Evolutionary conservation across 2,113 vertebrate genomes (phyloP).

Genomic region (Indri indri): DNA sequence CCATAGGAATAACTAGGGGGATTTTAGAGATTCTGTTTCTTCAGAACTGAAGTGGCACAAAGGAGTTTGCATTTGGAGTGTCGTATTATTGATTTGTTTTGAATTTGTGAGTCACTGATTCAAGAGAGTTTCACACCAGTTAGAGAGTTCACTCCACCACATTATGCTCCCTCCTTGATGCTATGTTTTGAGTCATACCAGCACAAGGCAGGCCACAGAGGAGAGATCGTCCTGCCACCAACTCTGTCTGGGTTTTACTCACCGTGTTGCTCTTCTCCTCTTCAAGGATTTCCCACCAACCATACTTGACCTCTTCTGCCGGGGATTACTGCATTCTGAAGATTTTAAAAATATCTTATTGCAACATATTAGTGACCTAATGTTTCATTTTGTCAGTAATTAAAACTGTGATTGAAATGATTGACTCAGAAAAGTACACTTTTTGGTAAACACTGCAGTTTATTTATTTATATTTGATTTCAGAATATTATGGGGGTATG

Average conservation of each 20-base stretch:
- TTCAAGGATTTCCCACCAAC: neutral
- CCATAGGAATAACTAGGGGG: neutral
- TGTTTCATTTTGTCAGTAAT: neutral
- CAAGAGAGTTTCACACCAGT: neutral
- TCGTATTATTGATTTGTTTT: neutral
- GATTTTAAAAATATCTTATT: neutral
- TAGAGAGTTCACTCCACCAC: neutral
- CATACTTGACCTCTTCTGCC: neutral
- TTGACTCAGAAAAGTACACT: neutral
- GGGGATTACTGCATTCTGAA: neutral
- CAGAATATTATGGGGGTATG: too few relatives aligned
- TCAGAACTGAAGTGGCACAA: neutral
- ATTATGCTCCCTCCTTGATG: neutral
- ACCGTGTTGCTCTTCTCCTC: rapidly evolving
- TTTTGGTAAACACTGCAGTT: neutral
- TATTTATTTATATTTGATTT: neutral
- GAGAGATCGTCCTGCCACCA: rapidly evolving
- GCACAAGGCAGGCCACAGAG: neutral
- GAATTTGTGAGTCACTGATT: neutral
- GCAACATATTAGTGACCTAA: neutral
- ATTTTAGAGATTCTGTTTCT: neutral
- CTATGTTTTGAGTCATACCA: neutral
- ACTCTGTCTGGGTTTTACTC: neutral
- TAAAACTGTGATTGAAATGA: constrained; percentile 18
- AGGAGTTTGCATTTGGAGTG: neutral